Conservation (phyloP, 2,888 invertebrate species). For the Cephus nigrinus region DNA sequence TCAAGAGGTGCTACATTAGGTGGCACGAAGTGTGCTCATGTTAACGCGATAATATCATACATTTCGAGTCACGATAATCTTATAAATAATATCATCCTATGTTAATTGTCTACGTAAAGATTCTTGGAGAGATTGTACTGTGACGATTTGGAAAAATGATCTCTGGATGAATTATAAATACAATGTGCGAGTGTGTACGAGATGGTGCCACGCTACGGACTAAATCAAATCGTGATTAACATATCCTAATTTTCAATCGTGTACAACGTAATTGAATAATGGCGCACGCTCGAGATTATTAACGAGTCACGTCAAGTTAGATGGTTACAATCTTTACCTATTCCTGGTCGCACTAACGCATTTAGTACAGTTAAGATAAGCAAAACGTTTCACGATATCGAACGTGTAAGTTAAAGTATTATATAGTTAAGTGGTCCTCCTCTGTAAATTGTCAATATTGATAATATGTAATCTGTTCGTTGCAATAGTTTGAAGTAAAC, state of each 20-base stretch:
- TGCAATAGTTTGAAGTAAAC: neutral
- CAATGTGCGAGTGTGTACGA: neutral
- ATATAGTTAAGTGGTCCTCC: slow-evolving; percentile 26
- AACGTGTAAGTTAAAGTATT: slow-evolving; percentile 25
- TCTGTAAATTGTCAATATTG: slow-evolving; percentile 29
- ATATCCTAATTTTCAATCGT: slow-evolving; percentile 33
- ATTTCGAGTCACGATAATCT: neutral
- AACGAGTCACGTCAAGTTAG: neutral
- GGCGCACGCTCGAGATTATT: neutral
- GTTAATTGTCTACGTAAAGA: neutral
- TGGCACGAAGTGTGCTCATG: neutral
- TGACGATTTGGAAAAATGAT: neutral
- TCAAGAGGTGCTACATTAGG: neutral
- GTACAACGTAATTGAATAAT: neutral
- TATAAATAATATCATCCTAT: neutral
- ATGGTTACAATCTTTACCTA: slow-evolving; percentile 31
- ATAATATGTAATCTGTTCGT: neutral
- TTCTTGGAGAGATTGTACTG: neutral
- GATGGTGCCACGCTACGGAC: neutral
- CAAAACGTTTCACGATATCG: slow-evolving; percentile 26
- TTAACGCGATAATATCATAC: neutral
- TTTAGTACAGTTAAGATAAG: slow-evolving; percentile 24
- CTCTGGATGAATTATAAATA: neutral
- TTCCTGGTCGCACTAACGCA: slow-evolving; percentile 28
- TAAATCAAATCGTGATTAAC: slow-evolving; percentile 22